Base-by-base conservation (phyloP, 1,140 invertebrate genomes). In the Calliphora vicina region DNA sequence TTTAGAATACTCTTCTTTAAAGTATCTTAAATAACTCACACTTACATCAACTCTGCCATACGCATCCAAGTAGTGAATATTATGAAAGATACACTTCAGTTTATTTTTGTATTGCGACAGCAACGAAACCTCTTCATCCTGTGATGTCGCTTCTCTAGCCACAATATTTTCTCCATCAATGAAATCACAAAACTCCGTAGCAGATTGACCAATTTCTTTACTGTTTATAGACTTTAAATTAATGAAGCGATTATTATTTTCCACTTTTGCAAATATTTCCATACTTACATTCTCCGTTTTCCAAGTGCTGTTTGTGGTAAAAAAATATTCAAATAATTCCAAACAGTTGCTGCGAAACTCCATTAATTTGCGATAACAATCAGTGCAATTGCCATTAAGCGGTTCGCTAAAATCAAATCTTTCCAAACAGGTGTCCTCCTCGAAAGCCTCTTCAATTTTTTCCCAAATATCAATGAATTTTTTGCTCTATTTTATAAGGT, bases 1-100 rank as follows among this genome's bases (percentile, higher is more conserved):
- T n/a, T n/a, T n/a, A n/a, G n/a, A n/a, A n/a, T n/a, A n/a, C n/a
- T n/a, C n/a, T n/a, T n/a, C n/a, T n/a, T n/a, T n/a, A n/a, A n/a
- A n/a, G n/a, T n/a, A n/a, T n/a, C n/a, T 10, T 10, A 35, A 35
- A 35, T 2, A 35, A 1, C 5, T 35, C 0, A 35, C 26, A 73
- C 67, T 74, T 74, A 82, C 82, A 74, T 82, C 82, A 25, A 82
- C 12, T 82, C 82, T 82, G 20, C 82, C 82, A 74, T 82, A 82
- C 13, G 67, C 82, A 82, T 82, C 82, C 23, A 82, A 82, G 26
- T 82, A 82, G 12, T 42, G 61, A 74, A 73, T 29, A 45, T 82
- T 50, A n/a, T 73, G 8, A 26, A 61, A 82, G 26, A 82, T 20
- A 23, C 82, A 82, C 12, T 45, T 13, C 29, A 72, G 20, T 27